A percentile compares a stretch with the other conserved stretches of the same genome.
phyloP scores from a whole-genome alignment of 2,797 vertebrate species.

The Avahi laniger region DNA sequence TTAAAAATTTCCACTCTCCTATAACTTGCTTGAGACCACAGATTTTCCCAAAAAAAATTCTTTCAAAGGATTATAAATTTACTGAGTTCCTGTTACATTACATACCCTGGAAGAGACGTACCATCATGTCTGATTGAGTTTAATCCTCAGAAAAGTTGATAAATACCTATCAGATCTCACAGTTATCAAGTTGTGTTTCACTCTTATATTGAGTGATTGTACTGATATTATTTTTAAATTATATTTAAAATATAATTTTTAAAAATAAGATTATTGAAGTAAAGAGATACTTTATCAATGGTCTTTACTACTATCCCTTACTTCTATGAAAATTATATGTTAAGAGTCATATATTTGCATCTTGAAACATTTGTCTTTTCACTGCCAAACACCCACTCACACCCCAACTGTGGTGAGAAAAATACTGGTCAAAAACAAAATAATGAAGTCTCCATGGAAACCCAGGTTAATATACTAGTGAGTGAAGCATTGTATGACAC shows the following conservation, averaged over 20 bases:
- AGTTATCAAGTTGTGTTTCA: not conserved
- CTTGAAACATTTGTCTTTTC: not conserved
- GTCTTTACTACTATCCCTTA: not conserved
- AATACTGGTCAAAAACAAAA: not conserved
- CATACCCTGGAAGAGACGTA: not conserved
- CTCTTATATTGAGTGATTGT: not conserved
- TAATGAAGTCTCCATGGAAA: not conserved
- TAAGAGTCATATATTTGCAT: not conserved
- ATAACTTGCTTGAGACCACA: not conserved
- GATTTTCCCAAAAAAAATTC: not conserved
- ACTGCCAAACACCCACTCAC: not conserved
- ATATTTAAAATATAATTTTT: not conserved
- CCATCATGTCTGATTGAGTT: not conserved
- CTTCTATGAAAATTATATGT: not conserved
- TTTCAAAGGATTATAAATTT: not conserved
- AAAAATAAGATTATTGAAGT: not conserved
- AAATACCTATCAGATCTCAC: not conserved
- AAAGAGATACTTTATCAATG: not conserved
- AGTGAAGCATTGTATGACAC: not conserved
- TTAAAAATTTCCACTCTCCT: not conserved
- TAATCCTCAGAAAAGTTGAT: not conserved
- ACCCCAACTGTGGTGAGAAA: not conserved
- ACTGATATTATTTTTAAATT: not conserved
- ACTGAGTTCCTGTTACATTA: not conserved
- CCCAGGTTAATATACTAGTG: not conserved